These are phyloP conservation scores for Hesperia comma DNA, from an alignment of 2,888 invertebrate species.

Conservation along the genomic window DNA sequence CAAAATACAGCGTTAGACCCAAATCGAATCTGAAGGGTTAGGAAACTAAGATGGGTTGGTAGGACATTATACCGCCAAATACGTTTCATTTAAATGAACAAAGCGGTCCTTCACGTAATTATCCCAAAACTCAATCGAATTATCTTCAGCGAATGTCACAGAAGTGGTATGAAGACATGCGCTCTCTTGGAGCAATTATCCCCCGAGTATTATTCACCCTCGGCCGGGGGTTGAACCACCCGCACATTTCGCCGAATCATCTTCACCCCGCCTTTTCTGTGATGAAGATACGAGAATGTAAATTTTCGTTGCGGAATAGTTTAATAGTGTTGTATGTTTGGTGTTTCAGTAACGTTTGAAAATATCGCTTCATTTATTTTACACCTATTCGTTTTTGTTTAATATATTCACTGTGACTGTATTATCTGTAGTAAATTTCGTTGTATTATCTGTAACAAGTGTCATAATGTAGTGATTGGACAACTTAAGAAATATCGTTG, in stretches of 20 bases:
- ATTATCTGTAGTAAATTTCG: no score
- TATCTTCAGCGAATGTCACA: conserved; percentile 68
- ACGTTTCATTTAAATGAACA: conserved; percentile 50
- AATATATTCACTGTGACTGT: not conserved
- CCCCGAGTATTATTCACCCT: conserved; percentile 48
- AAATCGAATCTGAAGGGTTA: conserved; percentile 31
- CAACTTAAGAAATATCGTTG: no score
- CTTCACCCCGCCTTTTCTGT: conserved; percentile 74
- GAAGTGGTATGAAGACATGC: conserved; percentile 71
- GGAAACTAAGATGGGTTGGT: conserved; percentile 34
- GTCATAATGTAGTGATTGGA: no score
- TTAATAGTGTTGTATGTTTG: conserved; percentile 6
- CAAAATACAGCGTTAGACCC: conserved; percentile 34
- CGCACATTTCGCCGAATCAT: conserved; percentile 73
- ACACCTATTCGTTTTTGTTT: not conserved
- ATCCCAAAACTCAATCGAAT: conserved; percentile 73
- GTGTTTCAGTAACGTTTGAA: conserved; percentile 12
- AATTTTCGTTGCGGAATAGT: conserved; percentile 49
- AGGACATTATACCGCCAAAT: conserved; percentile 47
- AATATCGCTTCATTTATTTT: not conserved
- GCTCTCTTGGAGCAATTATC: conserved; percentile 70
- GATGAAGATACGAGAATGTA: conserved; percentile 73
- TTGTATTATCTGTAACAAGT: no score
- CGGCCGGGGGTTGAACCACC: conserved; percentile 41
- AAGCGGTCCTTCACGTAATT: conserved; percentile 58